Percentiles rank a stretch among this genome's conserved stretches.
Evolutionary conservation across 2,888 invertebrate genomes (phyloP).

Genomic region (Onthophagus sagittarius): DNA sequence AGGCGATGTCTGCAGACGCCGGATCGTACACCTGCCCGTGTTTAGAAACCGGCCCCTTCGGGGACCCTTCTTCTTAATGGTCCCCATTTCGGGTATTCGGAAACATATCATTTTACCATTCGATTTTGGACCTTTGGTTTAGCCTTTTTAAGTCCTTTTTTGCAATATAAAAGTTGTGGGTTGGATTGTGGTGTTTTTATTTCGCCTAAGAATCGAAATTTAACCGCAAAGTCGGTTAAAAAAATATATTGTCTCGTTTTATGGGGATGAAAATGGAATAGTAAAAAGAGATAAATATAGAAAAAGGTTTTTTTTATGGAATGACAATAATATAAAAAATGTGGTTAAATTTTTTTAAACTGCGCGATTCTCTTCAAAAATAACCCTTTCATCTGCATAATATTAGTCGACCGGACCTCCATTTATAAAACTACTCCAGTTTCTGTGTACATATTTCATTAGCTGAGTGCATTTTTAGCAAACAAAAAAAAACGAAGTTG

Average conservation of each 20-base stretch:
- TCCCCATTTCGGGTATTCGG: constrained; percentile 11
- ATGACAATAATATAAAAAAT: too few species aligned
- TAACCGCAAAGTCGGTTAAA: not conserved
- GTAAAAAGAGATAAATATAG: too few species aligned
- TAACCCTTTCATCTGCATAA: not conserved
- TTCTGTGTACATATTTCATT: not conserved
- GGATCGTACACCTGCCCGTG: constrained; percentile 19
- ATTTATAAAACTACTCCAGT: not conserved
- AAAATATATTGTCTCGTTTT: too few species aligned
- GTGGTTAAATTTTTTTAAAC: not conserved
- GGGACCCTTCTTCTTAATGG: constrained; percentile 6
- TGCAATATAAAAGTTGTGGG: not conserved
- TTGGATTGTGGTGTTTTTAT: not conserved
- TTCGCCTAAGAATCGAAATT: not conserved
- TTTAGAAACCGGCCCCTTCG: constrained; percentile 14
- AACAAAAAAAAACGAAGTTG: not conserved
- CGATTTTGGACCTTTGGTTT: not conserved
- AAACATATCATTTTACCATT: constrained; percentile 1
- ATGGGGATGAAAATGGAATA: too few species aligned
- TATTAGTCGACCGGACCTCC: not conserved
- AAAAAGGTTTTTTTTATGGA: too few species aligned
- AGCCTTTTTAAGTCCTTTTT: not conserved
- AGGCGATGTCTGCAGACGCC: constrained; percentile 15
- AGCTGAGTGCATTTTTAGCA: not conserved
- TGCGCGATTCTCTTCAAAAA: not conserved